Conservation (phyloP, 2,888 invertebrate species). For the Myathropa florea region DNA sequence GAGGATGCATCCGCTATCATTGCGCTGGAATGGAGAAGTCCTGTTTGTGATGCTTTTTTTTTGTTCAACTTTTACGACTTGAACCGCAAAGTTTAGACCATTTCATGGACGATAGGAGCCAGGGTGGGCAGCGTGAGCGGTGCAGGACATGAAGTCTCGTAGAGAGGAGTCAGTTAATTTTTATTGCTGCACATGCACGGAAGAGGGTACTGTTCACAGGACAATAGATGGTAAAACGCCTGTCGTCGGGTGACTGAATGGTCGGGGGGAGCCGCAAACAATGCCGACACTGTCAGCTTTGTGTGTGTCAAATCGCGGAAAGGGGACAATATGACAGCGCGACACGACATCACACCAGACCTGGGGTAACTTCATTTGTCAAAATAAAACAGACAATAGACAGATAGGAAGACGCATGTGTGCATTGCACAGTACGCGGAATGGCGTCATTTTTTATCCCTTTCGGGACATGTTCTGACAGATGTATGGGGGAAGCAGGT, state of each 20-base stretch:
- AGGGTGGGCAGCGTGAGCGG: background rate
- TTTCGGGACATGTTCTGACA: conserved; percentile 36
- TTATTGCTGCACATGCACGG: conserved; percentile 34
- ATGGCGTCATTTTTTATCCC: conserved; percentile 50
- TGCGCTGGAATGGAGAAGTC: conserved; percentile 11
- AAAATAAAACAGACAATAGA: conserved; percentile 57
- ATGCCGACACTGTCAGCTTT: conserved; percentile 32
- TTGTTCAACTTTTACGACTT: conserved; percentile 31
- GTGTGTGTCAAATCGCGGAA: conserved; percentile 30
- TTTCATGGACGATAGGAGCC: background rate
- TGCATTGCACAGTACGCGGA: conserved; percentile 18
- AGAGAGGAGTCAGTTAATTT: conserved; percentile 42
- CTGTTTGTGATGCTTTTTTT: conserved; percentile 13
- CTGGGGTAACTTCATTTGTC: conserved; percentile 61
- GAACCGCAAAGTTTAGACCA: conserved; percentile 38
- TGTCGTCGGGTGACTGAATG: background rate
- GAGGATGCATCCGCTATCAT: conserved; percentile 47
- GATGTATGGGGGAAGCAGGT: conserved; percentile 23
- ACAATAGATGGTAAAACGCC: conserved; percentile 39
- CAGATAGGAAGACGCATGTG: conserved; percentile 53
- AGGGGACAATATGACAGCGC: conserved; percentile 15
- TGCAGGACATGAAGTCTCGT: conserved; percentile 16
- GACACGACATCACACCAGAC: conserved; percentile 23
- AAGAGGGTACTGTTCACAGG: background rate
- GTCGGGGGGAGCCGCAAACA: conserved; percentile 18